These are phyloP conservation scores for Opisthograptis luteolata DNA, from an alignment of 2,888 invertebrate species.

Conservation along the genomic window DNA sequence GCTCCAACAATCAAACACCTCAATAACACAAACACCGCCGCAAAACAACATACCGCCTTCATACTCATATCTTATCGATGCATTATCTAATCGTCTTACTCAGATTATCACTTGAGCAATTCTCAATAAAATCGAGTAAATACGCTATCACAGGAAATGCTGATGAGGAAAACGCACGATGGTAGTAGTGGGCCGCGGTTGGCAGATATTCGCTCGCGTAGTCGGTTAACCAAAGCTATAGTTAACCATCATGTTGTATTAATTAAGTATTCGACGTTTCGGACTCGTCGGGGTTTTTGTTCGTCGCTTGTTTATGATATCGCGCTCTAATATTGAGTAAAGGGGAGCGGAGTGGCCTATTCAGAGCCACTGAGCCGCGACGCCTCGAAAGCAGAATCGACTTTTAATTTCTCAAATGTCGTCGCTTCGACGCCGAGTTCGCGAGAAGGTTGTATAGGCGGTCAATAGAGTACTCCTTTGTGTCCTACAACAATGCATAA, in stretches of 20 bases:
- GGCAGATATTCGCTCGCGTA: slow-evolving; percentile 41
- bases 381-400: slow-evolving; percentile 35
- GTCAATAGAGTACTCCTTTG: slow-evolving; percentile 44
- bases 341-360: slow-evolving; percentile 19
- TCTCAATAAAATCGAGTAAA: slow-evolving; percentile 42
- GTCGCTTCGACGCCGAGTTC: slow-evolving; percentile 21
- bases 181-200: slow-evolving; percentile 30
- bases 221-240: slow-evolving; percentile 59
- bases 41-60: slow-evolving; percentile 10
- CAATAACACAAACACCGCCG: slow-evolving; percentile 3
- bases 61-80: slow-evolving; percentile 40
- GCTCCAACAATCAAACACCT: neutral
- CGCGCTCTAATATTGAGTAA: slow-evolving; percentile 10
- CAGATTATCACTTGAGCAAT: slow-evolving; percentile 38
- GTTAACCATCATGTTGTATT: slow-evolving; percentile 59
- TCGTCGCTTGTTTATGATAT: slow-evolving; percentile 39
- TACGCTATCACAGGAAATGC: slow-evolving; percentile 42
- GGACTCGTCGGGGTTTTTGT: slow-evolving; percentile 44
- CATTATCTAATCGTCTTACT: slow-evolving; percentile 45
- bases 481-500: slow-evolving; percentile 53
- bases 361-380: slow-evolving; percentile 22
- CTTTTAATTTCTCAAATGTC: slow-evolving; percentile 44
- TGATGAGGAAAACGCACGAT: slow-evolving; percentile 34
- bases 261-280: slow-evolving; percentile 47
- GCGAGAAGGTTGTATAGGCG: slow-evolving; percentile 36